Conservation (phyloP, 2,888 invertebrate species). For the Drosophila sordidapex region DNA sequence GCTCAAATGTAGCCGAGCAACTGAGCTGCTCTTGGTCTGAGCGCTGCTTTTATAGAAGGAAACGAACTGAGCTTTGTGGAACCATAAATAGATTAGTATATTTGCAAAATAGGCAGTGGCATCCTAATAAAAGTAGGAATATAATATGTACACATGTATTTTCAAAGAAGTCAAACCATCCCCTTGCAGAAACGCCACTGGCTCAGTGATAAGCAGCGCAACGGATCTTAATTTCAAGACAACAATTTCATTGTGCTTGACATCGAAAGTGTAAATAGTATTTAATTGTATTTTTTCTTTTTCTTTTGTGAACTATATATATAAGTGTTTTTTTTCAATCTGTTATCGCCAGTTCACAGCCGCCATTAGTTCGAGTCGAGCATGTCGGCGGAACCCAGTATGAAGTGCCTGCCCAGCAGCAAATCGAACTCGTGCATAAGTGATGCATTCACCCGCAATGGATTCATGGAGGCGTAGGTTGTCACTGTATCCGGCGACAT, state of each 20-base stretch:
- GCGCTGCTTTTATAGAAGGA: slow-evolving; percentile 48
- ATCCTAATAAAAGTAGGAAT: background rate
- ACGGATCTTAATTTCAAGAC: slow-evolving; percentile 22
- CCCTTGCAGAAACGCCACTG: slow-evolving; percentile 13
- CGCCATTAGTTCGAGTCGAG: slow-evolving; percentile 53
- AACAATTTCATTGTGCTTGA: slow-evolving; percentile 50
- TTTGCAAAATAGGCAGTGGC: slow-evolving; percentile 17
- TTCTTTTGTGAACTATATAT: background rate
- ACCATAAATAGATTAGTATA: slow-evolving; percentile 34
- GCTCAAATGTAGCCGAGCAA: slow-evolving; percentile 18
- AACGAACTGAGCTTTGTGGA: slow-evolving; percentile 14
- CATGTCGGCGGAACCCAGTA: slow-evolving; percentile 47
- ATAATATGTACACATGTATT: background rate
- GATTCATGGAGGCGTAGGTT: slow-evolving; percentile 79
- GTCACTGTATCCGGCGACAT: slow-evolving; percentile 81
- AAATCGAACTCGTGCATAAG: slow-evolving; percentile 77
- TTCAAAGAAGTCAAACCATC: background rate
- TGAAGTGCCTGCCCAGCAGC: slow-evolving; percentile 77
- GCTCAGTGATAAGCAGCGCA: slow-evolving; percentile 53
- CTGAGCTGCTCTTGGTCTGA: slow-evolving; percentile 35
- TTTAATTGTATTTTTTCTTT: slow-evolving; percentile 7
- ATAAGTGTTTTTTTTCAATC: background rate
- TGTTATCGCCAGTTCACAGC: slow-evolving; percentile 38
- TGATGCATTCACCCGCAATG: slow-evolving; percentile 71
- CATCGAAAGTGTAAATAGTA: slow-evolving; percentile 28